phyloP scores from a whole-genome alignment of 2,797 vertebrate genomes.

The Apogon talboti region DNA sequence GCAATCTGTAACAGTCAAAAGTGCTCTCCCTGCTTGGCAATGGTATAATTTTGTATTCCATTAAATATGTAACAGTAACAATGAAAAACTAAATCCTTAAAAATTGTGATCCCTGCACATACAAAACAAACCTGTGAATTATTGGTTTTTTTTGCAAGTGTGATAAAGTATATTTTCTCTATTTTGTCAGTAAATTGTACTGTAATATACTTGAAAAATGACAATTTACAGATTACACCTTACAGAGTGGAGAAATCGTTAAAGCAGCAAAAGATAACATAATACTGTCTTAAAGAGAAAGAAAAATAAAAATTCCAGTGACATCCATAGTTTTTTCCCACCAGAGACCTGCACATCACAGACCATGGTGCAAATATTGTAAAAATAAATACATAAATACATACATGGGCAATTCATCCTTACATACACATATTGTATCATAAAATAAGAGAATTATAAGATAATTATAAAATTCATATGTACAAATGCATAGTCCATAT shows the following conservation, averaged over 20 bases:
- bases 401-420: conserved; percentile 79
- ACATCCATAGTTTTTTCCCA: conserved; percentile 71
- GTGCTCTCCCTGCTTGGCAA: conserved; percentile 77
- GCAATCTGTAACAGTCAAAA: conserved; percentile 84
- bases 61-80: conserved; percentile 49
- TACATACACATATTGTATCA: conserved; percentile 83
- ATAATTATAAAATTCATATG: conserved; percentile 84
- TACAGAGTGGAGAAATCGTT: conserved; percentile 62
- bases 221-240: conserved; percentile 84
- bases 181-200: conserved; percentile 55
- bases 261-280: conserved; percentile 74
- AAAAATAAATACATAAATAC: conserved; percentile 89
- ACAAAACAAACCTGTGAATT: conserved; percentile 64
- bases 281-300: conserved; percentile 75
- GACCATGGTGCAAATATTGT: conserved; percentile 82
- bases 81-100: conserved; percentile 72
- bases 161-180: conserved; percentile 53
- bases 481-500: conserved; percentile 86
- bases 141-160: conserved; percentile 51
- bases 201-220: conserved; percentile 59
- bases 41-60: conserved; percentile 50
- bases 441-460: conserved; percentile 85
- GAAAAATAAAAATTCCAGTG: conserved; percentile 73
- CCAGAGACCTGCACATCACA: conserved; percentile 73
- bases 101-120: conserved; percentile 65